Conservation (phyloP, 2,113 vertebrate species). For the Azemiops feae region DNA sequence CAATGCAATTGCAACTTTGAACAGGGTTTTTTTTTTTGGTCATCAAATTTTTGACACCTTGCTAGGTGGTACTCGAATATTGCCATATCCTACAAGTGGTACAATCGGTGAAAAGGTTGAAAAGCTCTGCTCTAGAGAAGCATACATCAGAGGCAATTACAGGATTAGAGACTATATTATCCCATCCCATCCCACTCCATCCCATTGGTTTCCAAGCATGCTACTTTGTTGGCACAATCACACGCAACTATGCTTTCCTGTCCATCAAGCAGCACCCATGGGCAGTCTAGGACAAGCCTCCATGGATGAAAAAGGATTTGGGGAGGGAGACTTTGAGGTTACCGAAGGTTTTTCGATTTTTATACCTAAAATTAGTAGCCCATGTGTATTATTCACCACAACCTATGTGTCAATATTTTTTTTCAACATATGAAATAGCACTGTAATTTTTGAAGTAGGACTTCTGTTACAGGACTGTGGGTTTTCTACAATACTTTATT, state of each 20-base stretch:
- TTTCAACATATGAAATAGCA: constrained; percentile 29
- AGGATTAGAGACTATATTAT: too few species aligned
- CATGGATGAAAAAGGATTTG: not conserved
- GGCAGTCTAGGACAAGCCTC: not conserved
- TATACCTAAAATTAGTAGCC: not conserved
- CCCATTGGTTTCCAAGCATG: not conserved
- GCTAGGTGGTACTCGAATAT: too few species aligned
- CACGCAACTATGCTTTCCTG: not conserved
- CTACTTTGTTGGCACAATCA: not conserved
- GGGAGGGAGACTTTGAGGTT: not conserved
- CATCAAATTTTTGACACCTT: too few species aligned
- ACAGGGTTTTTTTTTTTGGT: too few species aligned
- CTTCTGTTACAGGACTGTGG: constrained; percentile 50
- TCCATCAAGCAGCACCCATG: not conserved
- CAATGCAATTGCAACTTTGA: too few species aligned
- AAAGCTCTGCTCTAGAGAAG: too few species aligned
- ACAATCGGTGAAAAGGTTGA: too few species aligned
- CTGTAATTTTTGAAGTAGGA: constrained; percentile 48
- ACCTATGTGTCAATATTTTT: not conserved
- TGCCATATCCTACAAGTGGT: too few species aligned
- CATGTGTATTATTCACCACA: not conserved
- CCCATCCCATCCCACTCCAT: too few species aligned
- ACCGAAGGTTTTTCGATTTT: not conserved
- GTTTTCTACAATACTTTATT: constrained; percentile 27
- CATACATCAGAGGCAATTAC: too few species aligned